phyloP scores from a whole-genome alignment of 1,140 invertebrate species.

The Lysiphlebus fabarum region DNA sequence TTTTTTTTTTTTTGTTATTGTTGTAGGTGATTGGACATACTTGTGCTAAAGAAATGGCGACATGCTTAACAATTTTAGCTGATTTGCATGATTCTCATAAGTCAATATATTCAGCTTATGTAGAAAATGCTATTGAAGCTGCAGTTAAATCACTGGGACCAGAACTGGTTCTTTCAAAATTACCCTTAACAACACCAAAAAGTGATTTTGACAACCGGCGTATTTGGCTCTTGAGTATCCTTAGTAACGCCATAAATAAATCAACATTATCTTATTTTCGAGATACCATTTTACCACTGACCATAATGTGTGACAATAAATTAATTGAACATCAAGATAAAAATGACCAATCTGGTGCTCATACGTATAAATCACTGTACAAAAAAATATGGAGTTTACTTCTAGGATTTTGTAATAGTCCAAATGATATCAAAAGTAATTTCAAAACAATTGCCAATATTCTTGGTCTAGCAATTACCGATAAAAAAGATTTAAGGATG shows the following conservation, averaged over 20 bases:
- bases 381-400: slow-evolving; percentile 88
- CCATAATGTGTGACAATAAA: slow-evolving; percentile 64
- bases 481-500: slow-evolving; percentile 67
- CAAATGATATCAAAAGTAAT: slow-evolving; percentile 73
- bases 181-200: slow-evolving; percentile 66
- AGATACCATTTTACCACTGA: slow-evolving; percentile 76
- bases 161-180: slow-evolving; percentile 67
- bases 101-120: slow-evolving; percentile 70
- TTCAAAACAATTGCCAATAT: slow-evolving; percentile 75
- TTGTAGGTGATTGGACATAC: slow-evolving; percentile 60
- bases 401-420: slow-evolving; percentile 84
- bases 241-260: slow-evolving; percentile 76
- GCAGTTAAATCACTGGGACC: slow-evolving; percentile 80
- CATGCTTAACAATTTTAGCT: slow-evolving; percentile 65
- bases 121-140: slow-evolving; percentile 78
- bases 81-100: slow-evolving; percentile 75
- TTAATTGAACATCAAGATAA: slow-evolving; percentile 58
- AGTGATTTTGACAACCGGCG: slow-evolving; percentile 67
- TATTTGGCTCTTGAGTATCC: slow-evolving; percentile 84
- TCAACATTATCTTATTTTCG: slow-evolving; percentile 81
- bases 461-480: slow-evolving; percentile 68
- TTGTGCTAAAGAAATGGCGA: slow-evolving; percentile 53
- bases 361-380: slow-evolving; percentile 75
- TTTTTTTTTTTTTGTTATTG: no score
- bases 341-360: slow-evolving; percentile 63